These are phyloP conservation scores for Ophion slaviceki DNA, from an alignment of 2,888 invertebrate genomes.

Conservation along the genomic window DNA sequence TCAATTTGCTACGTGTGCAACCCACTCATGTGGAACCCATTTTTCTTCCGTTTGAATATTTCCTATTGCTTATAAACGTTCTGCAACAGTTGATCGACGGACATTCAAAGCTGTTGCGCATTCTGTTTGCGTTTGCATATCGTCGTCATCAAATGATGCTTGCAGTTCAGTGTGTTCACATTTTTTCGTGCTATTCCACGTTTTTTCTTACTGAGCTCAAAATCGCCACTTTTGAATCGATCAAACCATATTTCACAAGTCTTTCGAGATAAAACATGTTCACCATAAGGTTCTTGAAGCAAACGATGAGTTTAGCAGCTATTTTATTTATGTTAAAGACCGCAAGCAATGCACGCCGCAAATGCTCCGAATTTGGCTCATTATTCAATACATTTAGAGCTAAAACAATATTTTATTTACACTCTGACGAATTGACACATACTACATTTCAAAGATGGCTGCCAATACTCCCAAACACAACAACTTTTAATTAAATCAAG, in stretches of 20 bases:
- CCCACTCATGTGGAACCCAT: too few relatives aligned
- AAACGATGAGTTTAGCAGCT: not conserved
- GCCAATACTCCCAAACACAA: too few relatives aligned
- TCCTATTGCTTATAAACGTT: too few relatives aligned
- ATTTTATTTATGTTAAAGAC: not conserved
- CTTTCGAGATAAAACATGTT: not conserved
- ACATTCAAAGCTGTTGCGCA: too few relatives aligned
- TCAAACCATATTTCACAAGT: not conserved
- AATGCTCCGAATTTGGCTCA: not conserved
- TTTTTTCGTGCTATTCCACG: not conserved
- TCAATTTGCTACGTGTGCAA: too few relatives aligned
- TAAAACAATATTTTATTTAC: too few relatives aligned
- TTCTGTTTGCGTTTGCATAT: too few relatives aligned
- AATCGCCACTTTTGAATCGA: not conserved
- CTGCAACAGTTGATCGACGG: too few relatives aligned
- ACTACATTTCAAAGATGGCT: too few relatives aligned
- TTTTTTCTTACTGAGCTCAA: not conserved
- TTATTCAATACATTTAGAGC: not conserved
- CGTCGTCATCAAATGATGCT: not conserved
- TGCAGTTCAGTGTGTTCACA: not conserved
- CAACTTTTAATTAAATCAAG: too few relatives aligned
- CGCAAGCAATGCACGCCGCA: not conserved
- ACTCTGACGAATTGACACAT: too few relatives aligned
- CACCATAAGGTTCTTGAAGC: not conserved
- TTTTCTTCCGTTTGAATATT: too few relatives aligned